A percentile compares a stretch with the other conserved stretches of the same genome.
These are phyloP conservation scores for Agrenia bidenticulata DNA, from an alignment of 2,888 invertebrate species.

Conservation along the genomic window DNA sequence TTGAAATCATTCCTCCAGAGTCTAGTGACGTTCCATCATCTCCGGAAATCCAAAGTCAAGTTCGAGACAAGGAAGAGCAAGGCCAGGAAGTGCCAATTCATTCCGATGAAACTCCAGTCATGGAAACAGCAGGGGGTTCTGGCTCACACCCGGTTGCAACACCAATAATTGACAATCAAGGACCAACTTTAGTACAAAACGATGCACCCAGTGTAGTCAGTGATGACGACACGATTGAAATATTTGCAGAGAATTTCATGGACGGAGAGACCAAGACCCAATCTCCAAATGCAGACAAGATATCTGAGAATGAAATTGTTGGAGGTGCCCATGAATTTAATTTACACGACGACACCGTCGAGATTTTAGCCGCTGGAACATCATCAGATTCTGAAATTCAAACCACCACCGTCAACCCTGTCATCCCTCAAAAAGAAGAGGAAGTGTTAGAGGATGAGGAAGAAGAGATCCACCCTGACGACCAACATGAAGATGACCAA, in stretches of 20 bases:
- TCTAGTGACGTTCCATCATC: background rate
- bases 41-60: slow-evolving; percentile 13
- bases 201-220: background rate
- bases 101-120: too few relatives aligned
- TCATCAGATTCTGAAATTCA: slow-evolving; percentile 1
- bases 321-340: background rate
- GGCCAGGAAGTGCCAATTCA: background rate
- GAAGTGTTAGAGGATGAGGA: slow-evolving; percentile 1
- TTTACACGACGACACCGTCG: background rate
- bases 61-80: background rate
- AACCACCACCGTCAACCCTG: background rate
- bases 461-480: slow-evolving; percentile 13
- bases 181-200: too few relatives aligned
- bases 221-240: slow-evolving; percentile 26
- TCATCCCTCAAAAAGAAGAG: background rate
- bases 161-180: too few relatives aligned
- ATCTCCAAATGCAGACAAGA: background rate
- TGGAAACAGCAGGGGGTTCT: background rate
- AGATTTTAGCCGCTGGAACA: background rate
- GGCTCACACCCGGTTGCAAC: slow-evolving; percentile 1
- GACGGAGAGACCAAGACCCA: slow-evolving; percentile 2
- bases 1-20: slow-evolving; percentile 10
- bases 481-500: slow-evolving; percentile 12
- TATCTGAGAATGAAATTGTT: background rate
- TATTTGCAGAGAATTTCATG: background rate